A percentile compares a stretch with the other conserved stretches of the same genome.
phyloP scores from a whole-genome alignment of 2,113 vertebrate genomes.

The Aegithalos caudatus region DNA sequence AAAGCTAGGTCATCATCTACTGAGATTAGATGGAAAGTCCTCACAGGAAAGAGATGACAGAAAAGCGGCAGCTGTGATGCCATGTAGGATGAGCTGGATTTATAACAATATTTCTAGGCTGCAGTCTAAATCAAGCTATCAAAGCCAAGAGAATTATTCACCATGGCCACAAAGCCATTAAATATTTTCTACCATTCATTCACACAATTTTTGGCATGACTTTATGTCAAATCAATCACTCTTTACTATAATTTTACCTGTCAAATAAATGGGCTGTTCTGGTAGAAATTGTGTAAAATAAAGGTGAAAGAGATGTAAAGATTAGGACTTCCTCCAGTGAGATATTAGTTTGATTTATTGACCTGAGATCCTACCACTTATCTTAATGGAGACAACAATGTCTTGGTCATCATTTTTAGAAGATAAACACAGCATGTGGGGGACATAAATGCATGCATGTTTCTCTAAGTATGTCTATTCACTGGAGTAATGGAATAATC shows the following conservation, averaged over 20 bases:
- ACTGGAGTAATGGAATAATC: not conserved
- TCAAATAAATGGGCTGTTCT: not conserved
- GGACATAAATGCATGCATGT: not conserved
- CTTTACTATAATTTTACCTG: not conserved
- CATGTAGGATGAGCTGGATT: not conserved
- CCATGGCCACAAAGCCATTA: not conserved
- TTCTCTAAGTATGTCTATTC: not conserved
- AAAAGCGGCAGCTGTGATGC: not conserved
- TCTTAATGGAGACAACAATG: not conserved
- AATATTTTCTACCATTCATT: not conserved
- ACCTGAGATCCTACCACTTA: not conserved
- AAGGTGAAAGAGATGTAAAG: not conserved
- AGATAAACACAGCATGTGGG: not conserved
- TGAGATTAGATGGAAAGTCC: not conserved
- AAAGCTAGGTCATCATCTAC: not conserved
- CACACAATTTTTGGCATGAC: not conserved
- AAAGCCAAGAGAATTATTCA: not conserved
- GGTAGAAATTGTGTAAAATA: not conserved
- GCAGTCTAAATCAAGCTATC: not conserved
- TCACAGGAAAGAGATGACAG: not conserved
- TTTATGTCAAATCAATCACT: not conserved
- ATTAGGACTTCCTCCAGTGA: not conserved
- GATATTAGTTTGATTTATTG: not conserved
- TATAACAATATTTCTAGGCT: not conserved
- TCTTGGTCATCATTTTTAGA: not conserved